These are phyloP conservation scores for Aelia acuminata DNA, from an alignment of 2,888 invertebrate genomes.

Conservation along the genomic window DNA sequence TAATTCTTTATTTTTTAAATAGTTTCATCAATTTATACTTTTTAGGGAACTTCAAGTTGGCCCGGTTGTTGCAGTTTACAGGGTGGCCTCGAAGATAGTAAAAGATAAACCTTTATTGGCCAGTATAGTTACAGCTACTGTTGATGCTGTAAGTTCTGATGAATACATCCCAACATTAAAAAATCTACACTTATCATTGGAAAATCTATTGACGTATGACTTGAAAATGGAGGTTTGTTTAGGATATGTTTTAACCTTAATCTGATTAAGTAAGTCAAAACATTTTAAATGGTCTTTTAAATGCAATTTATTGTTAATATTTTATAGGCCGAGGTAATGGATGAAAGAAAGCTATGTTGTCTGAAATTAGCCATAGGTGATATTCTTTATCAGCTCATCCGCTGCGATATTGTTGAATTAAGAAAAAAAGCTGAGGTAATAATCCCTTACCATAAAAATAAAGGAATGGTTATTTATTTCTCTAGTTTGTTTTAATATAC, in stretches of 20 bases:
- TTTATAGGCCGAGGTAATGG: background rate
- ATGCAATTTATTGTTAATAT: background rate
- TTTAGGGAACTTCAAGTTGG: constrained; percentile 50
- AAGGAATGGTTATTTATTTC: background rate
- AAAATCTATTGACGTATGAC: constrained; percentile 31
- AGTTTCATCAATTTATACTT: background rate
- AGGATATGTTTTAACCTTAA: background rate
- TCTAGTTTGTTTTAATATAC: too few relatives aligned
- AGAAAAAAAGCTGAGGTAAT: constrained; percentile 56
- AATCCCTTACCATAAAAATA: background rate
- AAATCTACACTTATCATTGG: constrained; percentile 52
- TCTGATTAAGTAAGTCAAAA: background rate
- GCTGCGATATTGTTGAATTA: constrained; percentile 53
- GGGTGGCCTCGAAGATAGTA: constrained; percentile 40
- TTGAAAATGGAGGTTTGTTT: background rate
- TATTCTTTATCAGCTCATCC: constrained; percentile 54
- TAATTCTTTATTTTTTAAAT: background rate
- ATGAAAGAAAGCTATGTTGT: constrained; percentile 29
- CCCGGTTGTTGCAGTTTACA: constrained; percentile 54
- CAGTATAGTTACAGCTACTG: constrained; percentile 25
- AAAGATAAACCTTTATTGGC: constrained; percentile 51
- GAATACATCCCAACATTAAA: constrained; percentile 25
- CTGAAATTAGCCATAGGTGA: constrained; percentile 39
- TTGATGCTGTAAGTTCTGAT: constrained; percentile 44
- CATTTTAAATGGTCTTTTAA: background rate